Evolutionary conservation across 2,797 vertebrate genomes (phyloP).

Genomic region (Acanthurus tractus): DNA sequence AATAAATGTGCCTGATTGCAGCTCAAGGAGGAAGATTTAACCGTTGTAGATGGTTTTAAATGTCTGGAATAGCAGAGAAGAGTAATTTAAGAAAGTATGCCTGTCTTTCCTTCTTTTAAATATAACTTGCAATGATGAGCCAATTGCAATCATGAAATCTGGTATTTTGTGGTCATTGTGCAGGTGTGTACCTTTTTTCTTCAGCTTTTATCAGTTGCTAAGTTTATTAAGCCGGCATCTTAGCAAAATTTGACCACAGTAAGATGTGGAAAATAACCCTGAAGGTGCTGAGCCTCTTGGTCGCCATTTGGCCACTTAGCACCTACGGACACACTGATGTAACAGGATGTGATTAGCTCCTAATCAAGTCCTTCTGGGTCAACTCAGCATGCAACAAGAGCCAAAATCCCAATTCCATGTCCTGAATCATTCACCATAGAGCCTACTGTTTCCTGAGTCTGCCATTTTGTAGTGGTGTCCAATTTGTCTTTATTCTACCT

Average conservation of each 20-base stretch:
- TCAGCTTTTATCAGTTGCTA: neutral
- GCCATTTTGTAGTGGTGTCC: conserved; percentile 51
- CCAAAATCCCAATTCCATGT: conserved; percentile 11
- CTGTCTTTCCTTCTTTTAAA: conserved; percentile 11
- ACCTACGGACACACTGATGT: conserved; percentile 25
- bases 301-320: conserved; percentile 41
- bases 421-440: neutral
- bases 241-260: conserved; percentile 11
- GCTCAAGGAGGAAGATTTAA: conserved; percentile 5
- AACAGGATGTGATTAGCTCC: conserved; percentile 52
- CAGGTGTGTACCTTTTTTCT: neutral
- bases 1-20: conserved; percentile 29
- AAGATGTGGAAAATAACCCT: conserved; percentile 6
- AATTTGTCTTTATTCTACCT: conserved; percentile 13
- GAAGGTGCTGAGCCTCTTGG: neutral
- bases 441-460: conserved; percentile 34
- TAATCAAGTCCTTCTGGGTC: conserved; percentile 45
- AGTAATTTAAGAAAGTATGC: neutral
- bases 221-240: conserved; percentile 17
- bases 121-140: neutral
- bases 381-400: conserved; percentile 28
- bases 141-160: neutral
- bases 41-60: neutral
- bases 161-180: conserved; percentile 15
- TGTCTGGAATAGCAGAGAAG: neutral